Base-by-base conservation (phyloP, 2,888 invertebrate species). In the Drosophila yooni region DNA sequence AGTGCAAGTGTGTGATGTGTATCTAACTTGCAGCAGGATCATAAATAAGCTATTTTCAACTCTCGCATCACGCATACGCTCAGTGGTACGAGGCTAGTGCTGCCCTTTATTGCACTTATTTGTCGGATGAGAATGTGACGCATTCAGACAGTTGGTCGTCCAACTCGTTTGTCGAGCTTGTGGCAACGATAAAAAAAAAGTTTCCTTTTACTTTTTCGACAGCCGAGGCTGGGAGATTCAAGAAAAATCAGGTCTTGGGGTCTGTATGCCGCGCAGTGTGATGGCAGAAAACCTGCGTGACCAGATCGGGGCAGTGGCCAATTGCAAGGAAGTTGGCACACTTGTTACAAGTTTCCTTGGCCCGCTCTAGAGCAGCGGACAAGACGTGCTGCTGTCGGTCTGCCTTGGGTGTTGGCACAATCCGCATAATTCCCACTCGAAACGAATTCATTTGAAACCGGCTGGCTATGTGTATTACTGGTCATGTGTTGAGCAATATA, bases 291-390 rank as follows among this genome's bases (percentile, higher is more conserved):
- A 83, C 83, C 73, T 66, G 82, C 81, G 69, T 78, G 81, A 82
- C 82, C 76, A 76, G 81, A 68, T 81, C 61, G 48, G 29, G 48
- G 48, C 50, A 54, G 48, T 53, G 51, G 48, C 67, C 67, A 77
- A 80, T 71, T 84, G 71, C 74, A 83, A 86, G 84, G 87, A 83
- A 83, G 87, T 82, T 83, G 87, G 87, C 87, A 82, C 80, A 86
- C 78, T 81, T 76, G 81, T 34, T 77, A 71, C 86, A 72, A 77
- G 84, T 86, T 86, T 83, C 74, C 80, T 71, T 82, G 67, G 75
- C 72, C 53, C 43, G 60, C 60, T 58, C 38, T 60, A 59, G 38
- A 64, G 64, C 70, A 64, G 53, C 36, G 46, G 34, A 46, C 70
- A 40, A 59, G 69, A 70, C 60, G 58, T 64, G 60, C 54, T 43